A percentile compares a stretch with the other conserved stretches of the same genome.
Conservation (phyloP, 2,797 vertebrate species). For the Tiaroga cobitis region DNA sequence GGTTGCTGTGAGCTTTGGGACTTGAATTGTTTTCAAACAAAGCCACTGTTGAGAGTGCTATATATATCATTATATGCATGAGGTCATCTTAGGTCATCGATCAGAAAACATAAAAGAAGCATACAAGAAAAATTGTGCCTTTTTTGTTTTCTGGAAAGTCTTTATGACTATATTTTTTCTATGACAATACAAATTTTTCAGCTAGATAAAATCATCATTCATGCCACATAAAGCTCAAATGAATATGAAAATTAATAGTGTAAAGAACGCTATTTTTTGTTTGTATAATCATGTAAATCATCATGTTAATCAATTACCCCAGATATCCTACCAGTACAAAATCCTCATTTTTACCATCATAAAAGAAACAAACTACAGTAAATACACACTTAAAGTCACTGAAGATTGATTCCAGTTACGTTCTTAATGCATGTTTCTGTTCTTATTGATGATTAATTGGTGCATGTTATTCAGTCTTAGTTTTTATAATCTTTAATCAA, state of each 20-base stretch:
- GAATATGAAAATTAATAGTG: not conserved
- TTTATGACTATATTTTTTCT: not conserved
- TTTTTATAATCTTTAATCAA: not conserved
- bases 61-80: not conserved
- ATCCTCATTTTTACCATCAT: not conserved
- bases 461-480: not conserved
- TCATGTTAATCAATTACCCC: not conserved
- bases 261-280: not conserved
- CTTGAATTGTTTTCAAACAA: slow-evolving; percentile 16
- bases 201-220: slow-evolving; percentile 7
- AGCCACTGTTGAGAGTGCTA: not conserved
- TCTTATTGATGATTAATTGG: not conserved
- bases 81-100: slow-evolving; percentile 24
- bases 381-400: not conserved
- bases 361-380: not conserved
- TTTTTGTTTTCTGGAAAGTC: not conserved
- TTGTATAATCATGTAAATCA: not conserved
- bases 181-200: not conserved
- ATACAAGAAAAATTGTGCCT: not conserved
- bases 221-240: not conserved
- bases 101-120: not conserved
- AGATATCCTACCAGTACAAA: not conserved
- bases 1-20: slow-evolving; percentile 2
- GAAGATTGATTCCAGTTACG: not conserved
- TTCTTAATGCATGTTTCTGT: not conserved